A percentile compares a stretch with the other conserved stretches of the same genome.
Evolutionary conservation across 2,113 vertebrate genomes (phyloP).

Genomic region (Pituophis catenifer): DNA sequence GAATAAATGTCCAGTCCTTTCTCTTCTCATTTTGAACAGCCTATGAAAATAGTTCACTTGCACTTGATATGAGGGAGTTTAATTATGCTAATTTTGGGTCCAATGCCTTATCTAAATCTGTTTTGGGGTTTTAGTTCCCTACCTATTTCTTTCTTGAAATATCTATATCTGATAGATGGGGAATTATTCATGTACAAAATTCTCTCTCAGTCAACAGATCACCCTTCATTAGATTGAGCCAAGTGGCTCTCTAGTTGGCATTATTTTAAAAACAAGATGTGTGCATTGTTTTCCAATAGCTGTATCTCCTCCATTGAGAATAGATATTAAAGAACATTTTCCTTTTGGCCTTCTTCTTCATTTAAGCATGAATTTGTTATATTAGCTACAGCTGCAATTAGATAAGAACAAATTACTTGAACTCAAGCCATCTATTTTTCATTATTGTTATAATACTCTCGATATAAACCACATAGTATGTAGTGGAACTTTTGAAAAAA

Average conservation of each 20-base stretch:
- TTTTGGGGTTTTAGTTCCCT: neutral
- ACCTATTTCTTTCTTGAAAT: neutral
- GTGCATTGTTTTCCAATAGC: neutral
- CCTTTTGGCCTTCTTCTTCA: neutral
- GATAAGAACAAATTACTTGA: constrained; percentile 1
- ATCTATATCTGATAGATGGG: neutral
- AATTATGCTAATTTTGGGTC: neutral
- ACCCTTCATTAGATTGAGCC: neutral
- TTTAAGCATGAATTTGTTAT: neutral
- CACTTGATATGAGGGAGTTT: neutral
- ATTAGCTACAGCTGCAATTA: constrained; percentile 7
- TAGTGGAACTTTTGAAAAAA: neutral
- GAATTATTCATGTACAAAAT: neutral
- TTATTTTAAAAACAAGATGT: neutral
- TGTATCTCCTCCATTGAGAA: neutral
- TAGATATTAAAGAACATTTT: neutral
- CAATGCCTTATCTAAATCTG: neutral
- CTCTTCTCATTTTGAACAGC: neutral
- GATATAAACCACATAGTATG: constrained; percentile 2
- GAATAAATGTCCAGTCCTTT: neutral
- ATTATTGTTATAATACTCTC: constrained; percentile 18
- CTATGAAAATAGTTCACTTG: neutral
- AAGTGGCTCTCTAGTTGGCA: neutral
- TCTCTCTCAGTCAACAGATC: neutral
- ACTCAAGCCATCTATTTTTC: constrained; percentile 11